These are phyloP conservation scores for Myripristis murdjan DNA, from an alignment of 2,797 vertebrate species.

Conservation along the genomic window DNA sequence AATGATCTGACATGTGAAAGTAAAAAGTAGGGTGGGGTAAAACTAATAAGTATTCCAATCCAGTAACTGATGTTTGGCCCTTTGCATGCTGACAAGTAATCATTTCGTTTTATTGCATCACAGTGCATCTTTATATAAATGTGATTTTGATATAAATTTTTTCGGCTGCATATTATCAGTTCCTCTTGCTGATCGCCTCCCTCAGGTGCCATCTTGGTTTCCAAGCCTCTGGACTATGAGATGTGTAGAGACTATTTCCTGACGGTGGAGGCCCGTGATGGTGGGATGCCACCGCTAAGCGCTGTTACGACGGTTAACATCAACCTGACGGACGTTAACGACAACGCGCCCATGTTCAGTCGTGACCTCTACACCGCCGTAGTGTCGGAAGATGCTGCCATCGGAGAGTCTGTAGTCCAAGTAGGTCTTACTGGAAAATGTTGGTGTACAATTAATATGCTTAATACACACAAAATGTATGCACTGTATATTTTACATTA, in stretches of 20 bases:
- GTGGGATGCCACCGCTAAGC: constrained; percentile 92
- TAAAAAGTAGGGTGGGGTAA: neutral
- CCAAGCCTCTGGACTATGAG: constrained; percentile 93
- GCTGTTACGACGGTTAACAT: constrained; percentile 93
- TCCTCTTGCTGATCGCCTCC: neutral
- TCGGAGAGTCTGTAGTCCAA: constrained; percentile 91
- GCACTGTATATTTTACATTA: no score
- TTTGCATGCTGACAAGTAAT: neutral
- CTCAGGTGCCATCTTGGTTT: constrained; percentile 91
- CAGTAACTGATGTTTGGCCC: neutral
- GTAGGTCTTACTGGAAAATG: no score
- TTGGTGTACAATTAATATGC: no score
- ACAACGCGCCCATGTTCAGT: constrained; percentile 93
- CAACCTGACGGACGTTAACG: constrained; percentile 95
- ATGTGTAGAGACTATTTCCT: constrained; percentile 93
- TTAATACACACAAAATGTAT: no score
- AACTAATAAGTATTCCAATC: neutral
- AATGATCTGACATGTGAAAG: constrained; percentile 1
- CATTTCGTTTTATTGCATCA: neutral
- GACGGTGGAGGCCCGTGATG: constrained; percentile 95
- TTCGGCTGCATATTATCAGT: neutral
- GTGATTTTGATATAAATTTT: neutral
- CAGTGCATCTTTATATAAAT: neutral
- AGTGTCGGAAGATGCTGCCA: constrained; percentile 91
- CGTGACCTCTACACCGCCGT: constrained; percentile 90